Evolutionary conservation across 2,888 invertebrate species (phyloP), one percentile per base, ranked within the genome.

Genomic region (Pyrochroa serraticornis): DNA sequence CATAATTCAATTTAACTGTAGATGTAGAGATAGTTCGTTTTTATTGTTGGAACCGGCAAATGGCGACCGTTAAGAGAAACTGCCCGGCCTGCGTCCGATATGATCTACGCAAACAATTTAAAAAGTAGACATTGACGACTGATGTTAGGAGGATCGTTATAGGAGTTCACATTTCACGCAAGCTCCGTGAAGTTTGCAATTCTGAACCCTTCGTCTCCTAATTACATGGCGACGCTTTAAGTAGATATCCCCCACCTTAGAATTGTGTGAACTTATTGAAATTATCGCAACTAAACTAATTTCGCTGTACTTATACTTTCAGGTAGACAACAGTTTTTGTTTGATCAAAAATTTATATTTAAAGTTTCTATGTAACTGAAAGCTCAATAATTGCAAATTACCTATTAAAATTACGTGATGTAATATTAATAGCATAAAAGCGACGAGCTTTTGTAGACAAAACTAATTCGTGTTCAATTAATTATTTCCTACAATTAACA

Each of bases 111-210:
- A 48, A 55, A 55, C 54, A 55, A 48, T 55, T 55, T 55, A 55
- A 55, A 55, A 55, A 55, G 48, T 47, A 55, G 54, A 55, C 54
- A 55, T 55, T 55, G 54, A 55, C 48, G 54, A 55, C 48, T 48
- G 48, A 55, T 55, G 54, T 47, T 48, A 42, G 46, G 35, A 55
- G 37, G 54, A 55, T 55, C 54, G 54, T 55, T 55, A 55, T 55
- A 48, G 48, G 48, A 47, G 54, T 48, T 55, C 54, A 55, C 54
- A 55, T 55, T 55, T 55, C 54, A 55, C 54, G 54, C 54, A 53
- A 58, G 58, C 58, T 58, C 53, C 44, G 53, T 49, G 33, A 58
- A 53, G 51, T 58, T 58, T 53, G 39, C 44, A 58, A 58, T 53
- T 44, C 45, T 39, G 43, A 41, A 47, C 13, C 42, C 51, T 51